Conservation (phyloP, 2,797 vertebrate species). For the Erpetoichthys calabaricus region DNA sequence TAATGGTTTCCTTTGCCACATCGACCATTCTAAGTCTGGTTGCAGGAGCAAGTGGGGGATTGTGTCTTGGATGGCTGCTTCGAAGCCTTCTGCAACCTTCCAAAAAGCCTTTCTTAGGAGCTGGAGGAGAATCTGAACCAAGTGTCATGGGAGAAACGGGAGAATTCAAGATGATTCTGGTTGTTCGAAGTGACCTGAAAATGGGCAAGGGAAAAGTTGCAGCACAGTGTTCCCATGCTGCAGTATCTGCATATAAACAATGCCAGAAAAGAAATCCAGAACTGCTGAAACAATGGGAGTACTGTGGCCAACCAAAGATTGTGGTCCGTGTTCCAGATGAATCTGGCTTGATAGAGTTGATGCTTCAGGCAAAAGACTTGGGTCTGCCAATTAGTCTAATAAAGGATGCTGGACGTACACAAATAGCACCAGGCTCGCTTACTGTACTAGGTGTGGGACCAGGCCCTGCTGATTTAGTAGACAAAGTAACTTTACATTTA, state of each 20-base stretch:
- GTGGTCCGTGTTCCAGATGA: constrained; percentile 82
- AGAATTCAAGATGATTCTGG: constrained; percentile 85
- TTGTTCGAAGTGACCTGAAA: constrained; percentile 84
- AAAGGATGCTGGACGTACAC: constrained; percentile 88
- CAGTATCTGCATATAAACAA: constrained; percentile 84
- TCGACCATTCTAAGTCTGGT: constrained; percentile 45
- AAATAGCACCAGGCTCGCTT: constrained; percentile 80
- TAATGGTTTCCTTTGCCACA: constrained; percentile 58
- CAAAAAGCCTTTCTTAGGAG: constrained; percentile 12
- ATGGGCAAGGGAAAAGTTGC: constrained; percentile 96
- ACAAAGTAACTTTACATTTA: constrained; percentile 77
- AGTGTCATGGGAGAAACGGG: constrained; percentile 72
- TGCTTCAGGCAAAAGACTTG: constrained; percentile 60
- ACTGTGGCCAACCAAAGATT: constrained; percentile 88
- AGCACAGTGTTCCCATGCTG: constrained; percentile 86
- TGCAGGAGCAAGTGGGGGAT: constrained; percentile 63
- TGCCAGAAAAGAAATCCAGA: constrained; percentile 66
- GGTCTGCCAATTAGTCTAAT: constrained; percentile 82
- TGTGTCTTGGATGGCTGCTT: constrained; percentile 75
- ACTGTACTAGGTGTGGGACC: constrained; percentile 87
- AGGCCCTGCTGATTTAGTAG: constrained; percentile 68
- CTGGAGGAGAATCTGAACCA: constrained; percentile 25
- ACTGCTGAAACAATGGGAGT: constrained; percentile 83
- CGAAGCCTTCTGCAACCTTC: constrained; percentile 30
- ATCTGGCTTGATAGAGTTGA: constrained; percentile 60